Percentiles rank a stretch among this genome's conserved stretches.
Evolutionary conservation across 2,797 vertebrate species (phyloP).

Genomic region (Hipposideros larvatus): DNA sequence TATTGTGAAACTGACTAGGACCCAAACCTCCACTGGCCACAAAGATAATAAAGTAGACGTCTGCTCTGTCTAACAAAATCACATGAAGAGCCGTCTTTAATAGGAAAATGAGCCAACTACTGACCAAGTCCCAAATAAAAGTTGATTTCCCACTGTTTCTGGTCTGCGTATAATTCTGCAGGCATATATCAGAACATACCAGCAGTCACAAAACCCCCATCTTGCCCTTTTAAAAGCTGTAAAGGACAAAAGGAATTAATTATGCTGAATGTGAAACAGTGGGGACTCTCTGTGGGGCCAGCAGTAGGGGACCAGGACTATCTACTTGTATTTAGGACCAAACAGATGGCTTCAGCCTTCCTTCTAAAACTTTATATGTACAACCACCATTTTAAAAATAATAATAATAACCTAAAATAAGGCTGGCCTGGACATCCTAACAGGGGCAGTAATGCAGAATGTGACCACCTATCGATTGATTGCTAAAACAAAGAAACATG

Average conservation of each 20-base stretch:
- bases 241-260: neutral
- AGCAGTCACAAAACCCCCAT: neutral
- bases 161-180: neutral
- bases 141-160: neutral
- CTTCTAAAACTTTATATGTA: neutral
- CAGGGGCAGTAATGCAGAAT: neutral
- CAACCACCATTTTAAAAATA: neutral
- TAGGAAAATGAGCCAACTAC: neutral
- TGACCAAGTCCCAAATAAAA: neutral
- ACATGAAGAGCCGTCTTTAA: accelerated
- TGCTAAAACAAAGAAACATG: accelerated
- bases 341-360: neutral
- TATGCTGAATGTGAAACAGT: neutral
- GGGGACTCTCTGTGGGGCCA: neutral
- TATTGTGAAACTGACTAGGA: accelerated
- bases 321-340: neutral
- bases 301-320: neutral
- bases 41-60: accelerated
- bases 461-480: no score
- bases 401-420: neutral
- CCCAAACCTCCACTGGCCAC: neutral
- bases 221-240: neutral
- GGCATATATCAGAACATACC: neutral
- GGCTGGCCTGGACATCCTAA: neutral
- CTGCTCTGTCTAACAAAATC: neutral